Conservation (phyloP, 2,797 vertebrate species). For the Toxotes lorentzi region DNA sequence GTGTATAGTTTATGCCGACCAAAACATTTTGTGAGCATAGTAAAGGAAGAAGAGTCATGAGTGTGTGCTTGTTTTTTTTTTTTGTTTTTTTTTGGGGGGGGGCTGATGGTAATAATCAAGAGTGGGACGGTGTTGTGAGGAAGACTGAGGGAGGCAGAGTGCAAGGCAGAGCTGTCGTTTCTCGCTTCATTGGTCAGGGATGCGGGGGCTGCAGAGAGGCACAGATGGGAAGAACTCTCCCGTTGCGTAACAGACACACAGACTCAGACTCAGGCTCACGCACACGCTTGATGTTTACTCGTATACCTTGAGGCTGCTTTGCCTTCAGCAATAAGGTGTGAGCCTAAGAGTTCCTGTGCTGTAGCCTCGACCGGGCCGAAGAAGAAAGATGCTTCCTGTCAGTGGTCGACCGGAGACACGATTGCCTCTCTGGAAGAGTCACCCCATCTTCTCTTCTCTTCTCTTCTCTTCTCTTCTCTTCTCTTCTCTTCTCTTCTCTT, state of each 20-base stretch:
- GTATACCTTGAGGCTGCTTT: slow-evolving; percentile 52
- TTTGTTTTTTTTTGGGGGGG: background rate
- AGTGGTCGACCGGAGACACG: slow-evolving; percentile 6
- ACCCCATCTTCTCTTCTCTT: background rate
- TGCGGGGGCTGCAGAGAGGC: slow-evolving; percentile 79
- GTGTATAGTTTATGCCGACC: background rate
- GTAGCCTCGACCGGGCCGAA: background rate
- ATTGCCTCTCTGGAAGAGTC: background rate
- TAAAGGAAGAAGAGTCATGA: slow-evolving; percentile 14
- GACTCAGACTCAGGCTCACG: slow-evolving; percentile 47
- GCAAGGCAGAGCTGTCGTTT: slow-evolving; percentile 80
- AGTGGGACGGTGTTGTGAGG: slow-evolving; percentile 68
- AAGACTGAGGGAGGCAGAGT: slow-evolving; percentile 72
- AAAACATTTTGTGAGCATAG: slow-evolving; percentile 4
- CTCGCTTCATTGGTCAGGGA: slow-evolving; percentile 80
- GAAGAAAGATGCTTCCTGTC: slow-evolving; percentile 12
- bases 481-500: slow-evolving; percentile 1
- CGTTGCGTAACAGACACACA: slow-evolving; percentile 82
- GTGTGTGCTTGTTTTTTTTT: slow-evolving; percentile 26
- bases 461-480: background rate
- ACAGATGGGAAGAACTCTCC: slow-evolving; percentile 85
- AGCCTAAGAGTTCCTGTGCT: slow-evolving; percentile 1
- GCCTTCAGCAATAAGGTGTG: slow-evolving; percentile 48
- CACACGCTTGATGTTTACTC: slow-evolving; percentile 58
- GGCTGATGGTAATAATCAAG: slow-evolving; percentile 63